Conservation (phyloP, 2,113 vertebrate genomes). For the Vimba vimba region DNA sequence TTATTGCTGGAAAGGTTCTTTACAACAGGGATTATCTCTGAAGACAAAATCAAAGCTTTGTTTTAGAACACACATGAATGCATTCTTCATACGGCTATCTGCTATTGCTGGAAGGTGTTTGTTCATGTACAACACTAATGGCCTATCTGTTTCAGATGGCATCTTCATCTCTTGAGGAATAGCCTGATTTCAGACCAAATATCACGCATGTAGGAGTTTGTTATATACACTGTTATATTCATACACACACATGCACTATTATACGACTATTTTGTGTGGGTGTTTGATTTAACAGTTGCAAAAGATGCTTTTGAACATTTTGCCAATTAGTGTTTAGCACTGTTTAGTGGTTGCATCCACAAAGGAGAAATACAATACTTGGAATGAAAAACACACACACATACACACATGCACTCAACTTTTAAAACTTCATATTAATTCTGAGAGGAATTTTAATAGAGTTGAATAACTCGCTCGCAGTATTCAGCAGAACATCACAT, state of each 20-base stretch:
- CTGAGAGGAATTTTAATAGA: slow-evolving; percentile 36
- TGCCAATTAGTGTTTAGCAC: slow-evolving; percentile 31
- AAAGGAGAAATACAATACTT: not conserved
- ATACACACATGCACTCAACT: not conserved
- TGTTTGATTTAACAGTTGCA: slow-evolving; percentile 16
- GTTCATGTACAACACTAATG: slow-evolving; percentile 23
- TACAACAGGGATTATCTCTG: not conserved
- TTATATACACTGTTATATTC: slow-evolving; percentile 15
- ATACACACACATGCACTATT: slow-evolving; percentile 5
- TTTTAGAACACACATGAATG: not conserved
- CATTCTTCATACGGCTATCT: not conserved
- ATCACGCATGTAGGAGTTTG: slow-evolving; percentile 35
- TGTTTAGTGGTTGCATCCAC: slow-evolving; percentile 20
- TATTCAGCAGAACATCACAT: slow-evolving; percentile 23
- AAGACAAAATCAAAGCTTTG: slow-evolving; percentile 22
- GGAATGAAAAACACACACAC: not conserved
- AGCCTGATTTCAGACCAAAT: slow-evolving; percentile 20
- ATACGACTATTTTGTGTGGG: slow-evolving; percentile 17
- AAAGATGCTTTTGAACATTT: slow-evolving; percentile 36
- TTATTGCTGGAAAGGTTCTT: not conserved
- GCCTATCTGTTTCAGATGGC: slow-evolving; percentile 1
- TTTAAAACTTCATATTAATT: slow-evolving; percentile 19
- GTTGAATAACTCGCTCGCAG: slow-evolving; percentile 5
- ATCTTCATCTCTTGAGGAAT: slow-evolving; percentile 3
- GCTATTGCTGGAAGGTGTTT: slow-evolving; percentile 21